Evolutionary conservation across 2,797 vertebrate genomes (phyloP).

Genomic region (Clamator glandarius): DNA sequence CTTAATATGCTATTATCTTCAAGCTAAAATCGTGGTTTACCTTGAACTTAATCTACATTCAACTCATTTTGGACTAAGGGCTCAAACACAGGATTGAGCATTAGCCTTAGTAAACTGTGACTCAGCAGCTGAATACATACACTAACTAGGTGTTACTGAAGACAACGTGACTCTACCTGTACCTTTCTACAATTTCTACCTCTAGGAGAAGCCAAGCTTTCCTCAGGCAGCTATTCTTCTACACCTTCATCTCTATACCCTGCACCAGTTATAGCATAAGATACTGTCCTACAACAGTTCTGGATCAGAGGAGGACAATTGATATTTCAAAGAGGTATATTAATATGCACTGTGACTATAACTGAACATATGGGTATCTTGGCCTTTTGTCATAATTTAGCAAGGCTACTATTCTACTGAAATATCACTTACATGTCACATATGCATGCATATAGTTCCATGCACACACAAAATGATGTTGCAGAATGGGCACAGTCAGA

Average conservation of each 20-base stretch:
- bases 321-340: background rate
- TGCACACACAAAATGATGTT: background rate
- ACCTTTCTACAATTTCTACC: background rate
- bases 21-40: background rate
- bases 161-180: background rate
- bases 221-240: background rate
- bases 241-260: background rate
- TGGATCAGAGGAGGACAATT: background rate
- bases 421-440: rapidly evolving
- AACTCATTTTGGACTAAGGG: background rate
- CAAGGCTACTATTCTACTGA: background rate
- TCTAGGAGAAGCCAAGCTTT: background rate
- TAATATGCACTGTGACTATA: no score
- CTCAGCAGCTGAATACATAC: background rate
- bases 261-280: background rate
- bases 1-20: background rate
- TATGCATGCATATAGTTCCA: background rate
- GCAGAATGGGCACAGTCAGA: background rate
- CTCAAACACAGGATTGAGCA: background rate
- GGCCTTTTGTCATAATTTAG: background rate
- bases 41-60: background rate
- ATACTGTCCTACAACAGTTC: background rate
- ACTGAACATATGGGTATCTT: no score
- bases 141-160: background rate
- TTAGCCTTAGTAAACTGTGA: background rate